Evolutionary conservation across 2,797 vertebrate genomes (phyloP), one percentile per base, ranked within the genome.

Genomic region (Chelmon rostratus): DNA sequence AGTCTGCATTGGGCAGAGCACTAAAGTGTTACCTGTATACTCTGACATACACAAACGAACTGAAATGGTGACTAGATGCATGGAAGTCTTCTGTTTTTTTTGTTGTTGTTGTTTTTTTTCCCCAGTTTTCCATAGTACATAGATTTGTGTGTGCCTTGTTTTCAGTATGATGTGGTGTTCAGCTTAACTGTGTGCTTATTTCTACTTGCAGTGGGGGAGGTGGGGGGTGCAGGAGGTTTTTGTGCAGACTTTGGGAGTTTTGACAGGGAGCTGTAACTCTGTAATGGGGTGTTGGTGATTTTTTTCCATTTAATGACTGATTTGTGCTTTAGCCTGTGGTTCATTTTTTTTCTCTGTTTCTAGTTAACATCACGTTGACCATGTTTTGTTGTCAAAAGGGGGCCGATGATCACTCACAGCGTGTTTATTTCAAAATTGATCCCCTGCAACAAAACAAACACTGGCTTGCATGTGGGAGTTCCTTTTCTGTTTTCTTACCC

Each of bases 51-150:
- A 96, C 96, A 96, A 97, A 97, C 97, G 94, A 96, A 94, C 96
- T 95, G 96, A 97, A 97, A 98, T 97, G 98, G 98, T 99, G 98
- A 99, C 97, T 98, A 98, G 96, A 96, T 98, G 98, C 98, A 99
- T 98, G 98, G 97, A 97, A 96, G 96, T 96, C 96, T 90, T 91
- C 72, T 84, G 73, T 81, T 87, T 73, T 81, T 88, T 77, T 63
- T 82, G 71, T 40, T 40, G 16, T 16, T 37, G 23, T 70, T 65
- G 81, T 59, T 83, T 76, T 67, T 79, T 76, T 25, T n/a, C n/a
- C n/a, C n/a, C 83, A 84, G 86, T 90, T 95, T 96, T 95, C 90
- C 90, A 94, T 97, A 97, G 97, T 95, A 94, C 93, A 93, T 98
- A 97, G 97, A 97, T 90, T 96, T 96, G 95, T 96, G 94, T 94